Evolutionary conservation across 1,140 invertebrate species (phyloP).

Genomic region (Leptonema lineaticorne): DNA sequence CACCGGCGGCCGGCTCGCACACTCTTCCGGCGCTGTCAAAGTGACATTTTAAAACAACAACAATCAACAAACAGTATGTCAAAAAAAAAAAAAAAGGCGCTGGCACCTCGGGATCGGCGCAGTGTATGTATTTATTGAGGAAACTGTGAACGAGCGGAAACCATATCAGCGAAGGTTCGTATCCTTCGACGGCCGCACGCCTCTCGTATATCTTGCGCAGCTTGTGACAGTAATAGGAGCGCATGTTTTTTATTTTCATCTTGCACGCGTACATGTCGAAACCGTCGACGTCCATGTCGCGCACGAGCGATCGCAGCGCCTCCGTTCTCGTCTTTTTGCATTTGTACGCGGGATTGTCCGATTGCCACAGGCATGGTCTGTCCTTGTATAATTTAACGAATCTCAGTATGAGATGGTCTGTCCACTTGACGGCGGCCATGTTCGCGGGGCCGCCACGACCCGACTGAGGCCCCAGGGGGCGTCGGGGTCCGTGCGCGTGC

Average conservation of each 20-base stretch:
- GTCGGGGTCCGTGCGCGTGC: not conserved
- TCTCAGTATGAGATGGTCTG: constrained; percentile 25
- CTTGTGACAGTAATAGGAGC: constrained; percentile 40
- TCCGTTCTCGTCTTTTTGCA: constrained; percentile 28
- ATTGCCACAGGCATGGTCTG: constrained; percentile 34
- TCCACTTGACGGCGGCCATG: constrained; percentile 7
- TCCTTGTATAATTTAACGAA: constrained; percentile 34
- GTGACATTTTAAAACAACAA: no score
- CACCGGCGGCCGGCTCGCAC: no score
- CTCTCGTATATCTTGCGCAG: constrained; percentile 34
- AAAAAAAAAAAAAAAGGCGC: no score
- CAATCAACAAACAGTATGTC: no score
- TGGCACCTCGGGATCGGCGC: constrained; percentile 8
- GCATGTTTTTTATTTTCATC: constrained; percentile 42
- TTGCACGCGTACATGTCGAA: constrained; percentile 34
- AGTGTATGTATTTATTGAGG: constrained; percentile 19
- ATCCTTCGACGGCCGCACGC: not conserved
- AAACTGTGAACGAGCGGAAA: constrained; percentile 9
- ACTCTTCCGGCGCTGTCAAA: not conserved
- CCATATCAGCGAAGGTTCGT: constrained; percentile 16
- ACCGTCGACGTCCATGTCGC: constrained; percentile 29
- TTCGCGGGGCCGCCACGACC: not conserved
- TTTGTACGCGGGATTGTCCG: constrained; percentile 31
- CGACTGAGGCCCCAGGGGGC: not conserved
- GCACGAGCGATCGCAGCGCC: constrained; percentile 25